Conservation (phyloP, 2,113 vertebrate species). For the Dermatemys mawii region DNA sequence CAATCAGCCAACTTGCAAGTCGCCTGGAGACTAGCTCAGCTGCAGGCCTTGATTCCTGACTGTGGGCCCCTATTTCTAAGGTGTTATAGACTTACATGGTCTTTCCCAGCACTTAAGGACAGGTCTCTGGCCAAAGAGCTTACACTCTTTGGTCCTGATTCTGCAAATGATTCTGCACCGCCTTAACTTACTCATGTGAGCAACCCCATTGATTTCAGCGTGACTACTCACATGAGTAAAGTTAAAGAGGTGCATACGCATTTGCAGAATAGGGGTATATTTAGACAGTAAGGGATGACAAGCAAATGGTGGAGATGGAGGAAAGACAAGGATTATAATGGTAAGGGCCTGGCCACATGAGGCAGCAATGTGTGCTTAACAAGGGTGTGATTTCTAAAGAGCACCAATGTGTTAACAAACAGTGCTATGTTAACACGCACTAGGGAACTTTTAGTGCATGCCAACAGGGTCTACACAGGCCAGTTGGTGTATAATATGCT, state of each 20-base stretch:
- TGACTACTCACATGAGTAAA: neutral
- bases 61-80: neutral
- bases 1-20: neutral
- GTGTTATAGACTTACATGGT: neutral
- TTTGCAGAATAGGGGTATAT: neutral
- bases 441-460: too few relatives aligned
- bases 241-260: neutral
- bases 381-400: too few relatives aligned
- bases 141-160: neutral
- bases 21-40: neutral
- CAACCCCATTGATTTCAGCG: neutral
- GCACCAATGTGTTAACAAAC: too few relatives aligned
- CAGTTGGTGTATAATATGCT: too few relatives aligned
- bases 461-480: too few relatives aligned
- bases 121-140: neutral
- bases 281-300: neutral
- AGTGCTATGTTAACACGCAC: too few relatives aligned
- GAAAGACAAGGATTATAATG: neutral
- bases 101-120: neutral
- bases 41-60: neutral
- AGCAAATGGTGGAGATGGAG: neutral
- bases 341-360: neutral
- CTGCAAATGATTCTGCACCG: neutral
- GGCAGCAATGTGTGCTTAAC: too few relatives aligned
- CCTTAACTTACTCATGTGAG: neutral